Evolutionary conservation across 2,113 vertebrate genomes (phyloP).

Genomic region (Conger conger): DNA sequence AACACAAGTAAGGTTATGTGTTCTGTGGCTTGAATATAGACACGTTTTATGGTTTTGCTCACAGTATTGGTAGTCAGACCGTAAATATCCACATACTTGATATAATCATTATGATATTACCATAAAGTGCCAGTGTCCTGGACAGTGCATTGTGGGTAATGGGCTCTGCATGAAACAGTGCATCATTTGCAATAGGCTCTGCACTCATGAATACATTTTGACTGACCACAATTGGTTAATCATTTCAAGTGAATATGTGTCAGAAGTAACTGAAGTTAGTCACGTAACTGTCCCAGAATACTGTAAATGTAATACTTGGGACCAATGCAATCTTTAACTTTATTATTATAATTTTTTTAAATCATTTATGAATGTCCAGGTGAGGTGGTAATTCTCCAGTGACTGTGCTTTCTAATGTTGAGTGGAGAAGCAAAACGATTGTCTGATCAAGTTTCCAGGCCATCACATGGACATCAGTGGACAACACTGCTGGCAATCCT

Average conservation of each 20-base stretch:
- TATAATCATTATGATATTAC: neutral
- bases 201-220: too few relatives aligned
- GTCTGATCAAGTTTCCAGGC: neutral
- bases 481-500: neutral
- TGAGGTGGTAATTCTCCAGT: neutral
- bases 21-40: neutral
- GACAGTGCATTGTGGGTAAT: neutral
- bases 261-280: neutral
- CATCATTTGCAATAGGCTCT: too few relatives aligned
- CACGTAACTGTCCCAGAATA: neutral
- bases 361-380: too few relatives aligned
- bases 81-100: neutral
- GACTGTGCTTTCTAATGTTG: neutral
- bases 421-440: neutral
- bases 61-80: neutral
- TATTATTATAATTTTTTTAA: too few relatives aligned
- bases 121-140: neutral
- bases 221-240: too few relatives aligned
- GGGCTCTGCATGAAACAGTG: too few relatives aligned
- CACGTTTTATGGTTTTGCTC: neutral
- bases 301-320: neutral
- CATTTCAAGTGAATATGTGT: neutral
- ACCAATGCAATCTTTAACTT: neutral
- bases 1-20: neutral
- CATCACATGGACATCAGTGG: neutral